phyloP scores from a whole-genome alignment of 2,113 vertebrate species.

The Odontophorus gujanensis region DNA sequence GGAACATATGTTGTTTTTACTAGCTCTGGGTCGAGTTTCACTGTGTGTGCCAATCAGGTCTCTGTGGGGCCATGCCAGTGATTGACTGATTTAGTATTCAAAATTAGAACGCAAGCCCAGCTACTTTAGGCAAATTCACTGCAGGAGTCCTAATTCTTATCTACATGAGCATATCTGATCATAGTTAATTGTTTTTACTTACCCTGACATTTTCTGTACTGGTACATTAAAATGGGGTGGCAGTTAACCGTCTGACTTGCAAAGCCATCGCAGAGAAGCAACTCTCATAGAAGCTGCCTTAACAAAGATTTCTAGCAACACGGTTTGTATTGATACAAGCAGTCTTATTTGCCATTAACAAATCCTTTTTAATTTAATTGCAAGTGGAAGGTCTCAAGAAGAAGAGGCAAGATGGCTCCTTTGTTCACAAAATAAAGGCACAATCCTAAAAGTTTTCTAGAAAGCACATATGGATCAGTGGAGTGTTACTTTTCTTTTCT shows the following conservation, averaged over 20 bases:
- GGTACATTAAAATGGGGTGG: not conserved
- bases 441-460: not conserved
- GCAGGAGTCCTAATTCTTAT: not conserved
- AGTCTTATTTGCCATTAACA: not conserved
- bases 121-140: not conserved
- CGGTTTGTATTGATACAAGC: not conserved
- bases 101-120: slow-evolving; percentile 16
- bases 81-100: not conserved
- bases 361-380: not conserved
- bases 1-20: slow-evolving; percentile 68
- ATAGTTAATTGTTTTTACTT: not conserved
- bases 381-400: not conserved
- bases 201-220: not conserved
- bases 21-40: slow-evolving; percentile 48
- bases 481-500: not conserved
- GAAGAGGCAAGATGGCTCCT: not conserved
- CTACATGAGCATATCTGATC: not conserved
- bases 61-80: not conserved
- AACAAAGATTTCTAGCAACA: not conserved
- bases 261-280: not conserved
- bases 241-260: not conserved
- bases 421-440: not conserved
- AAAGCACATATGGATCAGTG: not conserved
- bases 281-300: not conserved
- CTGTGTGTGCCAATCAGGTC: slow-evolving; percentile 20